A percentile compares a stretch with the other conserved stretches of the same genome.
phyloP scores from a whole-genome alignment of 2,113 vertebrate genomes.

The Haplochromis burtoni region DNA sequence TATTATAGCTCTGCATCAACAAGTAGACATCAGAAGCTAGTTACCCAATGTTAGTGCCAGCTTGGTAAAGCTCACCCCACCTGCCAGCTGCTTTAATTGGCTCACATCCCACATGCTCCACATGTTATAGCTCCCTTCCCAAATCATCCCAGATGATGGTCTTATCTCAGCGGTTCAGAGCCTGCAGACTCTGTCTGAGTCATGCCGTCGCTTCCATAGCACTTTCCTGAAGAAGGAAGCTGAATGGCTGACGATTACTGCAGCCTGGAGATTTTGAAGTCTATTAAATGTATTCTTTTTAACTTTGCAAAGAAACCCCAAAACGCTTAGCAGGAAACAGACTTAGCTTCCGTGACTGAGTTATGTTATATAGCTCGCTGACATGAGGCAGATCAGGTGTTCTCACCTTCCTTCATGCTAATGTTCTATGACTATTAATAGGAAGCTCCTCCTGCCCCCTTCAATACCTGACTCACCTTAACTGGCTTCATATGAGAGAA shows the following conservation, averaged over 20 bases:
- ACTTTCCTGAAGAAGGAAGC: background rate
- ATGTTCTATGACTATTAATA: slow-evolving; percentile 43
- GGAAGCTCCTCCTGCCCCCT: background rate
- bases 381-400: background rate
- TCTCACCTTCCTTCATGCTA: slow-evolving; percentile 2
- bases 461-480: slow-evolving; percentile 21
- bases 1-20: background rate
- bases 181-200: background rate
- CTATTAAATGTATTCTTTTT: background rate
- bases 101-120: background rate
- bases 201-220: background rate
- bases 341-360: background rate
- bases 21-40: background rate
- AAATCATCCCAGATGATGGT: background rate
- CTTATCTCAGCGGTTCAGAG: background rate
- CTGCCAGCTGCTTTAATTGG: background rate
- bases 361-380: background rate
- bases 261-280: background rate
- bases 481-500: slow-evolving; percentile 6
- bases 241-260: background rate
- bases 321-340: background rate
- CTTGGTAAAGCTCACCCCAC: background rate
- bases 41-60: background rate
- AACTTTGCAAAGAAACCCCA: background rate
- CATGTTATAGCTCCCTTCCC: background rate